Percentiles rank a stretch among this genome's conserved stretches.
Conservation (phyloP, 2,113 vertebrate genomes). For the Crocuta crocuta region DNA sequence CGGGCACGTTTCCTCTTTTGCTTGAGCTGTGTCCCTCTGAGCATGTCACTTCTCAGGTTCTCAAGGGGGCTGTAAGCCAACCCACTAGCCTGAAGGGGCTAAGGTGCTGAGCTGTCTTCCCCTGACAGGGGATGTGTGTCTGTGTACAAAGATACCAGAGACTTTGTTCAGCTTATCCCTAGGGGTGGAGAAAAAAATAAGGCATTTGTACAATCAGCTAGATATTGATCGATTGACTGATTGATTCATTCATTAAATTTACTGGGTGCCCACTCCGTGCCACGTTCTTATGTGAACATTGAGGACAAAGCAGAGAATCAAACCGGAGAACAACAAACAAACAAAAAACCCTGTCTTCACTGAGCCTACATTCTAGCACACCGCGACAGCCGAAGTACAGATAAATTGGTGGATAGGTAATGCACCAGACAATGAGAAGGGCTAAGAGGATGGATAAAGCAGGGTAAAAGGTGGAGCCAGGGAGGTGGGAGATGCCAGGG, state of each 20-base stretch:
- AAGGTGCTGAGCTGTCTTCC: neutral
- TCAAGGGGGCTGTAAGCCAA: neutral
- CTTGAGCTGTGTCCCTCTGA: neutral
- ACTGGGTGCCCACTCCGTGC: neutral
- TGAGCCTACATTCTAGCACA: neutral
- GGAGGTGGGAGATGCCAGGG: neutral
- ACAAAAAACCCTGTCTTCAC: neutral
- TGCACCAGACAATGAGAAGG: fast-evolving
- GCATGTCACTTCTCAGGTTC: neutral
- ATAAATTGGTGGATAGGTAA: fast-evolving
- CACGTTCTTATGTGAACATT: neutral
- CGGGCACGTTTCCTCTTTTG: neutral
- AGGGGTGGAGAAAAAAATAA: neutral
- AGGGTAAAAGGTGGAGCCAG: neutral
- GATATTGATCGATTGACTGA: neutral
- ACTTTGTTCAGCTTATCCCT: neutral
- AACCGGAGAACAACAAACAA: neutral
- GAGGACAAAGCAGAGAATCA: neutral
- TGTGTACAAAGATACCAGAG: fast-evolving
- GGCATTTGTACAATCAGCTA: neutral
- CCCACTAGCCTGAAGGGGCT: neutral
- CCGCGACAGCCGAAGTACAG: neutral
- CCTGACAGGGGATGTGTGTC: neutral
- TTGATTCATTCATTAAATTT: neutral
- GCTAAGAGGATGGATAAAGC: neutral